Evolutionary conservation across 1,140 invertebrate genomes (phyloP).

Genomic region (Eupristina koningsbergeri): DNA sequence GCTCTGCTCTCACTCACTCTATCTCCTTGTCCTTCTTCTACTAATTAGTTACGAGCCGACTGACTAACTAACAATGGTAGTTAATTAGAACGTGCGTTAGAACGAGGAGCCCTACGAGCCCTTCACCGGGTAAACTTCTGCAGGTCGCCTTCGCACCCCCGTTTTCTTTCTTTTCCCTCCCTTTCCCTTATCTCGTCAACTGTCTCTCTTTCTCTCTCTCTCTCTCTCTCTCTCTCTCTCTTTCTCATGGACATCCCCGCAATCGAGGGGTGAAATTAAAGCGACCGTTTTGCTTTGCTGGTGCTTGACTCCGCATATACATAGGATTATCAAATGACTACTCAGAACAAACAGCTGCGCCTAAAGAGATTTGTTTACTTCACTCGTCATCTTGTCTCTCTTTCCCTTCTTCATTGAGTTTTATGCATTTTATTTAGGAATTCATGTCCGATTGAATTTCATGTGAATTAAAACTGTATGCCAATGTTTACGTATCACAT

Average conservation of each 20-base stretch:
- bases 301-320: not conserved
- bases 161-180: not conserved
- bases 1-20: not conserved
- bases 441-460: not conserved
- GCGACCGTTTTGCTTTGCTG: not conserved
- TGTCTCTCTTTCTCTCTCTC: not conserved
- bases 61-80: conserved; percentile 48
- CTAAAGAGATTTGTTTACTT: not conserved
- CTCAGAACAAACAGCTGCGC: not conserved
- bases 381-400: not conserved
- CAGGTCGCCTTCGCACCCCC: not conserved
- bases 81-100: conserved; percentile 50
- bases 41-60: conserved; percentile 44
- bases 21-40: not conserved
- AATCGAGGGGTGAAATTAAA: not conserved
- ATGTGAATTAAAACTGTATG: no score
- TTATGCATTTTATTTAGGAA: not conserved
- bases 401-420: not conserved
- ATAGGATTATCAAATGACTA: conserved; percentile 30
- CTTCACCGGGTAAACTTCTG: conserved; percentile 23
- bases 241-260: not conserved
- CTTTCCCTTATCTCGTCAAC: no score
- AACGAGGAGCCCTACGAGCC: not conserved
- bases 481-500: not conserved
- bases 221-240: not conserved